A percentile compares a stretch with the other conserved stretches of the same genome.
Conservation (phyloP, 2,888 invertebrate genomes). For the Danaus chrysippus region DNA sequence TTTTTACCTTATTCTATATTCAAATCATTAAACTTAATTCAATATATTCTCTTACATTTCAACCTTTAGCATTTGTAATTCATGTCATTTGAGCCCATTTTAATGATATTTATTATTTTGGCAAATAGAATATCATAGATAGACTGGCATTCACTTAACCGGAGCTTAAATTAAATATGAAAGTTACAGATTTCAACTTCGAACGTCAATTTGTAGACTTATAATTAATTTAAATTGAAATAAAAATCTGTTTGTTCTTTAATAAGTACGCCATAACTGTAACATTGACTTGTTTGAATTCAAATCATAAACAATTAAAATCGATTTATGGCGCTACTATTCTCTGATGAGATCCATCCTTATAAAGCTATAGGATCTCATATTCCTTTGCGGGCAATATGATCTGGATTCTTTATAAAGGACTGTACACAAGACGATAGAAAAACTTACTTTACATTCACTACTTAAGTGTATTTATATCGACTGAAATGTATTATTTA, state of each 20-base stretch:
- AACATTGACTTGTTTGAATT: constrained; percentile 27
- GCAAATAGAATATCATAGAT: too few species aligned
- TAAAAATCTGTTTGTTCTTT: constrained; percentile 3
- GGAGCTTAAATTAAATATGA: too few species aligned
- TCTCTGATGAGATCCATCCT: constrained; percentile 51
- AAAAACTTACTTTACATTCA: not conserved
- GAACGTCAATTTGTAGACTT: too few species aligned
- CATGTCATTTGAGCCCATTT: too few species aligned
- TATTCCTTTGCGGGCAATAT: constrained; percentile 37
- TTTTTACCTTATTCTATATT: constrained; percentile 21
- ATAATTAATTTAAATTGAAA: not conserved
- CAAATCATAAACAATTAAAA: constrained; percentile 42
- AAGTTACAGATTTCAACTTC: too few species aligned
- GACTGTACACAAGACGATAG: constrained; percentile 5
- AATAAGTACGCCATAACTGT: constrained; percentile 22
- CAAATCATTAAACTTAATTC: not conserved
- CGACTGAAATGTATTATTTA: not conserved
- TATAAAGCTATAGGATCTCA: constrained; percentile 59
- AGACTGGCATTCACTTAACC: too few species aligned
- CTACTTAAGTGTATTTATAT: not conserved
- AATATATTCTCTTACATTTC: too few species aligned
- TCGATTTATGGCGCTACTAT: constrained; percentile 46
- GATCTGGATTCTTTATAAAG: constrained; percentile 23
- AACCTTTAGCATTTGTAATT: too few species aligned
- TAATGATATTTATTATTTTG: too few species aligned